Evolutionary conservation across 2,797 vertebrate genomes (phyloP).

Genomic region (Intellagama lesueurii): DNA sequence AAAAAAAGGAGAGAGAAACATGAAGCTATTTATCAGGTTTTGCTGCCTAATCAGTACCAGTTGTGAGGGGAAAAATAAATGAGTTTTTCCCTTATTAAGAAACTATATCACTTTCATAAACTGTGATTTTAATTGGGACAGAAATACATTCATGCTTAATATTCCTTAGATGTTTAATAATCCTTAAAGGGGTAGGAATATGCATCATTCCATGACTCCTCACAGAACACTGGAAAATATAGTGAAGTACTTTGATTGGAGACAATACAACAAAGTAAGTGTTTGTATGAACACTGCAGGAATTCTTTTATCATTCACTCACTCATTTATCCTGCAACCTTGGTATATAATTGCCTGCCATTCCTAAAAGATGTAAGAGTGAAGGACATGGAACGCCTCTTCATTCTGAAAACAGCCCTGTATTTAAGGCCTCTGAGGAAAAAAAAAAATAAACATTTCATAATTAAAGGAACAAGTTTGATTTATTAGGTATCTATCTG

Average conservation of each 20-base stretch:
- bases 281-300: slow-evolving; percentile 41
- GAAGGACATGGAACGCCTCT: slow-evolving; percentile 42
- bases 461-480: slow-evolving; percentile 53
- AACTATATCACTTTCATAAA: slow-evolving; percentile 44
- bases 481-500: slow-evolving; percentile 1
- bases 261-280: slow-evolving; percentile 43
- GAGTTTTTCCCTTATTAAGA: slow-evolving; percentile 53
- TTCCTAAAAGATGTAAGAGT: slow-evolving; percentile 53
- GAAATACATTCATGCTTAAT: slow-evolving; percentile 57
- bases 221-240: slow-evolving; percentile 26
- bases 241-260: slow-evolving; percentile 11
- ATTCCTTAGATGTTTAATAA: slow-evolving; percentile 51
- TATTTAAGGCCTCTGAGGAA: neutral
- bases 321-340: slow-evolving; percentile 54
- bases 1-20: slow-evolving; percentile 2
- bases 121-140: slow-evolving; percentile 61
- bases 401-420: slow-evolving; percentile 62
- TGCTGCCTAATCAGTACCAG: slow-evolving; percentile 10
- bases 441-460: slow-evolving; percentile 51
- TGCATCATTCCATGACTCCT: slow-evolving; percentile 27
- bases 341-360: slow-evolving; percentile 16
- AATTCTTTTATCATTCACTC: slow-evolving; percentile 18
- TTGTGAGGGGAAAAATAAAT: slow-evolving; percentile 33
- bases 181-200: slow-evolving; percentile 3
- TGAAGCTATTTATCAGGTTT: slow-evolving; percentile 26